phyloP scores from a whole-genome alignment of 2,888 invertebrate genomes.

The Brachyptera putata region DNA sequence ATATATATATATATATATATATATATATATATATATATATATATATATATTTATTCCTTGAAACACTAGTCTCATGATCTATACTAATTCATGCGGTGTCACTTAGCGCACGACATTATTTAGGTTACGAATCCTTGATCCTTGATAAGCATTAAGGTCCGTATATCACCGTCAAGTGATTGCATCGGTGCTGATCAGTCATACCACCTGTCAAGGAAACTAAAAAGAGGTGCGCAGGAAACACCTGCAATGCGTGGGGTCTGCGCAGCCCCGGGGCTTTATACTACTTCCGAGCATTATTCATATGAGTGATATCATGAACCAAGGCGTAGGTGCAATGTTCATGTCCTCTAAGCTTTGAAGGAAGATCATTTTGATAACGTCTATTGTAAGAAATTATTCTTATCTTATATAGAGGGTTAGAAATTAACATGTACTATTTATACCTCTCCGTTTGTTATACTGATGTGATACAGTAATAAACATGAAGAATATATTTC shows the following conservation, averaged over 20 bases:
- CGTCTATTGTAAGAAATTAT: conserved; percentile 6
- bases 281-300: not conserved
- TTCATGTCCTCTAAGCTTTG: not conserved
- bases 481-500: too few relatives aligned
- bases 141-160: not conserved
- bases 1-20: too few relatives aligned
- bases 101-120: not conserved
- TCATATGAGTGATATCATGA: not conserved
- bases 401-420: too few relatives aligned
- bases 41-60: too few relatives aligned
- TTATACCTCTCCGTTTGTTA: too few relatives aligned
- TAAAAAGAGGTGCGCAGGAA: not conserved
- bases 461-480: too few relatives aligned
- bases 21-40: too few relatives aligned
- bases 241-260: conserved; percentile 13
- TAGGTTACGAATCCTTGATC: not conserved
- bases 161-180: not conserved
- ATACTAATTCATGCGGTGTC: too few relatives aligned
- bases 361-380: too few relatives aligned
- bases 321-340: not conserved
- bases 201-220: not conserved
- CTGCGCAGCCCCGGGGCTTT: not conserved
- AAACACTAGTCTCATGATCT: too few relatives aligned
- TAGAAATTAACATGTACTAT: too few relatives aligned
- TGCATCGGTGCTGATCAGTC: conserved; percentile 5